Percentiles rank a stretch among this genome's conserved stretches.
Conservation (phyloP, 2,797 vertebrate species). For the Pagetopsis macropterus region DNA sequence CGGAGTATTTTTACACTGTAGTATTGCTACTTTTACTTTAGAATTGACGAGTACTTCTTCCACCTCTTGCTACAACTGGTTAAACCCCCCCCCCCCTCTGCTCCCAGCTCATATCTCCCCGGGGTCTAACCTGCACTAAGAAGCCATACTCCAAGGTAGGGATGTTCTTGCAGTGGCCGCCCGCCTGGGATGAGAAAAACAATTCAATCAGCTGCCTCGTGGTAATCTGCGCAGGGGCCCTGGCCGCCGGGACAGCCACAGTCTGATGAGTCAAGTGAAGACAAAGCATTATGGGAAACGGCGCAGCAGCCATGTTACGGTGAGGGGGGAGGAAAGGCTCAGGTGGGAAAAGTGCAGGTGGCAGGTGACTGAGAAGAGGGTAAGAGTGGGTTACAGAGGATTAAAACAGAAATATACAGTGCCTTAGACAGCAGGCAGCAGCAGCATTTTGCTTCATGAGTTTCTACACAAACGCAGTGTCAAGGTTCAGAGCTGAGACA, state of each 20-base stretch:
- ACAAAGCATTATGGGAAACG: conserved; percentile 88
- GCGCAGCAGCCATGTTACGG: conserved; percentile 71
- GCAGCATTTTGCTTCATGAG: background rate
- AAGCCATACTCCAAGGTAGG: conserved; percentile 99
- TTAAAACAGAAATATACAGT: conserved; percentile 31
- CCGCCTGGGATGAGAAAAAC: conserved; percentile 90
- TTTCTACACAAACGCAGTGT: background rate
- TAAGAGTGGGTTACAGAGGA: conserved; percentile 53
- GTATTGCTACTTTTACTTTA: too few species aligned
- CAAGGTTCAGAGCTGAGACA: conserved; percentile 4
- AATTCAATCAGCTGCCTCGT: conserved; percentile 92
- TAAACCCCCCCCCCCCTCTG: background rate
- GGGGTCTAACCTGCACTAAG: conserved; percentile 92
- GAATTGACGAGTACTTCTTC: too few species aligned
- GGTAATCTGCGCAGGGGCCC: conserved; percentile 90
- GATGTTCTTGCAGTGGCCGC: conserved; percentile 98
- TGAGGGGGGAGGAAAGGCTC: conserved; percentile 66
- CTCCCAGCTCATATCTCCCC: conserved; percentile 17
- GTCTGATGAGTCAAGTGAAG: conserved; percentile 90
- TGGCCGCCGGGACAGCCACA: conserved; percentile 88
- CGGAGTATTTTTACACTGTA: too few species aligned
- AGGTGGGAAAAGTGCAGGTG: conserved; percentile 65
- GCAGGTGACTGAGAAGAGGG: conserved; percentile 53
- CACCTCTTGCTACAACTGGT: too few species aligned
- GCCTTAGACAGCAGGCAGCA: background rate